These are phyloP conservation scores for Tachuris rubrigastra DNA, from an alignment of 2,113 vertebrate genomes.

Conservation along the genomic window DNA sequence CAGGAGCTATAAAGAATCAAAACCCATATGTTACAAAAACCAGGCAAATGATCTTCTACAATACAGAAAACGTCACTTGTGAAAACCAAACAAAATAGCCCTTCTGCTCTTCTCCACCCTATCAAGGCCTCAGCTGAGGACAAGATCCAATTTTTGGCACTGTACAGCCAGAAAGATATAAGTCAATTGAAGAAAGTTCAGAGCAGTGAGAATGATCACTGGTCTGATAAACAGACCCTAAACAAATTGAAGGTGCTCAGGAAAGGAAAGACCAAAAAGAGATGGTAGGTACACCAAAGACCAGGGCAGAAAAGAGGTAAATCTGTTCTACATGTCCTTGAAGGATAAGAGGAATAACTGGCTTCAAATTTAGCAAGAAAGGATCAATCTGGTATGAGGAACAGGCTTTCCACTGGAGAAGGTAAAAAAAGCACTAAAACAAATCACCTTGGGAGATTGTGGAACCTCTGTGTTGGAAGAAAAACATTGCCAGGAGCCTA, in stretches of 20 bases:
- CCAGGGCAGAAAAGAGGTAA: background rate
- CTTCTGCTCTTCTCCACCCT: background rate
- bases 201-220: background rate
- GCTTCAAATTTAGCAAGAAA: background rate
- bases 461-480: background rate
- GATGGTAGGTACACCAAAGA: background rate
- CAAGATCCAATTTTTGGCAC: background rate
- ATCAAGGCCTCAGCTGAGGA: background rate
- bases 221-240: background rate
- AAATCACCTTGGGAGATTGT: background rate
- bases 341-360: background rate
- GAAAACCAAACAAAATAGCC: background rate
- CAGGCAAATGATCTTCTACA: background rate
- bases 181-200: background rate
- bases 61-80: background rate
- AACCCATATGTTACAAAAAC: rapidly evolving
- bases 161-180: background rate
- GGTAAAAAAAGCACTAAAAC: background rate
- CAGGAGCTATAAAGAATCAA: background rate
- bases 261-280: background rate
- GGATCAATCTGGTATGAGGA: background rate
- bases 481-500: background rate
- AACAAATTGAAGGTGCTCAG: background rate
- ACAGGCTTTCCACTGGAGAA: background rate
- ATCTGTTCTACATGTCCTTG: background rate